Evolutionary conservation across 2,113 vertebrate genomes (phyloP).

Genomic region (Mesitornis unicolor): DNA sequence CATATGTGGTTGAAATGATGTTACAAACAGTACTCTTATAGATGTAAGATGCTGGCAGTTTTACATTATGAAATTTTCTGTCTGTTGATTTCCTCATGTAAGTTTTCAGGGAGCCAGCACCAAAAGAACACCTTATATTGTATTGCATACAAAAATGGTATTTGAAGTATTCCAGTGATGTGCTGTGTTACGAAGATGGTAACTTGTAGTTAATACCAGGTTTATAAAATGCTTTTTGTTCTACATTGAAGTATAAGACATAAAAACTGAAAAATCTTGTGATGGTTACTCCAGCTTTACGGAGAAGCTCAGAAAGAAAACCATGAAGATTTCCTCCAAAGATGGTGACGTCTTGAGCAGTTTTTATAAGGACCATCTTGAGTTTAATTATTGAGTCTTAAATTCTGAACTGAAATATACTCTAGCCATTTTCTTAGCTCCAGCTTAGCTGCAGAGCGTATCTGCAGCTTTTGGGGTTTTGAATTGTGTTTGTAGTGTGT

Average conservation of each 20-base stretch:
- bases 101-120: not conserved
- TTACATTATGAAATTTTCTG: not conserved
- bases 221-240: not conserved
- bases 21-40: not conserved
- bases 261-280: not conserved
- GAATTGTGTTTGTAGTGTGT: not conserved
- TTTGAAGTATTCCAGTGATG: not conserved
- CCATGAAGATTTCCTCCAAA: not conserved
- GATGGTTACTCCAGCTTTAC: not conserved
- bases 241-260: not conserved
- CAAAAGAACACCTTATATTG: not conserved
- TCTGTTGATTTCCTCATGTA: not conserved
- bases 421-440: not conserved
- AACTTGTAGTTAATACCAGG: not conserved
- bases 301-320: not conserved
- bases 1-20: not conserved
- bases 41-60: not conserved
- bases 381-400: not conserved
- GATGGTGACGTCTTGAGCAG: not conserved
- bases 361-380: not conserved
- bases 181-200: not conserved
- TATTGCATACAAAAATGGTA: not conserved
- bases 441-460: not conserved
- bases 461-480: not conserved
- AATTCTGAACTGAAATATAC: not conserved